These are phyloP conservation scores for Sitophilus oryzae DNA, from an alignment of 1,140 invertebrate genomes.

Conservation along the genomic window DNA sequence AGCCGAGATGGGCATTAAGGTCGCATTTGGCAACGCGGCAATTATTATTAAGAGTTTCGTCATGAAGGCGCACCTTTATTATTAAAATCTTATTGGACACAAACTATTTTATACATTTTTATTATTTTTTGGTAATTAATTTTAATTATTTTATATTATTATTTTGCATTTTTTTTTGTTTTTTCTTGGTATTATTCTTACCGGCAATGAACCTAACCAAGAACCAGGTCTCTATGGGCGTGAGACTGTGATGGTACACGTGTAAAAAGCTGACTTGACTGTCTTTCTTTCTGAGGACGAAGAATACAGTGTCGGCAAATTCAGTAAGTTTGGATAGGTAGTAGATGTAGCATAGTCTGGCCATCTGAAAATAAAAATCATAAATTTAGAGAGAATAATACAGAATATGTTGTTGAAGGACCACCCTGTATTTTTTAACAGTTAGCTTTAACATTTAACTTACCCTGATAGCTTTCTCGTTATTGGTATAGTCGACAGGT, in stretches of 20 bases:
- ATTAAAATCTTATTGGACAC: too few species aligned
- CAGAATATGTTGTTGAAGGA: too few species aligned
- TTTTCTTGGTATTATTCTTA: conserved; percentile 45
- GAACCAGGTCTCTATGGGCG: conserved; percentile 92
- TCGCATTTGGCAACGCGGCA: too few species aligned
- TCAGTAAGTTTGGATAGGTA: conserved; percentile 96
- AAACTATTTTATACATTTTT: too few species aligned
- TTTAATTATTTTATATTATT: too few species aligned
- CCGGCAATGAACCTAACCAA: conserved; percentile 91
- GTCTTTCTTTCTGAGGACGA: conserved; percentile 87
- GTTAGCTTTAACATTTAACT: conserved; percentile 45
- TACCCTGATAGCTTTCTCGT: conserved; percentile 73
- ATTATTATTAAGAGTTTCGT: too few species aligned
- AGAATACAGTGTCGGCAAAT: conserved; percentile 92
- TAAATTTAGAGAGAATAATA: neutral
- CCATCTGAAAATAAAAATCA: conserved; percentile 60
- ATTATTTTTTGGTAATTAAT: too few species aligned
- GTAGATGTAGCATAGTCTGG: conserved; percentile 91
- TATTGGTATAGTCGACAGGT: conserved; percentile 84
- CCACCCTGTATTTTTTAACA: too few species aligned
- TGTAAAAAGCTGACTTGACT: conserved; percentile 88
- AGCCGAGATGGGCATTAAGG: too few species aligned
- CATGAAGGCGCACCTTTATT: too few species aligned
- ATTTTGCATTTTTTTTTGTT: neutral
- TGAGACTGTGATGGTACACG: conserved; percentile 91